A percentile compares a stretch with the other conserved stretches of the same genome.
These are phyloP conservation scores for Brotula barbata DNA, from an alignment of 2,797 vertebrate genomes.

Conservation along the genomic window DNA sequence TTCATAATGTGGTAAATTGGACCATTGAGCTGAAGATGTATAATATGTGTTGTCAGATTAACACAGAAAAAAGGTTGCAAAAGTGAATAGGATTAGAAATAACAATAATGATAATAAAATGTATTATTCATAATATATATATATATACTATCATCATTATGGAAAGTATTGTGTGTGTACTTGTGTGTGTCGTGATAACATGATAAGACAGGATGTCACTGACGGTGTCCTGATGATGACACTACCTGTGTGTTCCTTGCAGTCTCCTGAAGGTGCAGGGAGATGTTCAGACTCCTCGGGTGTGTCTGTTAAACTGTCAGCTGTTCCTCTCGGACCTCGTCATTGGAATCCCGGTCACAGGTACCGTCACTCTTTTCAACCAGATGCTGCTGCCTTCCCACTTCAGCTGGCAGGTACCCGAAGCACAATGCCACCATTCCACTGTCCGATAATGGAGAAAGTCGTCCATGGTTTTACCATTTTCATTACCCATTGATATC, in stretches of 20 bases:
- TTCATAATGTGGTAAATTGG: too few relatives aligned
- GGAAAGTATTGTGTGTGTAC: too few relatives aligned
- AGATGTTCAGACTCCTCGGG: conserved; percentile 84
- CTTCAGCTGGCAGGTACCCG: conserved; percentile 85
- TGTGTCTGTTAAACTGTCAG: conserved; percentile 81
- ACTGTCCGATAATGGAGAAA: too few relatives aligned
- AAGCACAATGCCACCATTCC: too few relatives aligned
- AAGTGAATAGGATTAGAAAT: too few relatives aligned
- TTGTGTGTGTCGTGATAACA: background rate
- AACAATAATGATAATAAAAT: too few relatives aligned
- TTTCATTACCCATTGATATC: background rate
- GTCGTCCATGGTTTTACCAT: too few relatives aligned
- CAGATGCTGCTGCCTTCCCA: conserved; percentile 84
- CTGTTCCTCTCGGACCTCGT: conserved; percentile 83
- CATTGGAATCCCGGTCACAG: conserved; percentile 76
- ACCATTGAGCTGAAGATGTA: too few relatives aligned
- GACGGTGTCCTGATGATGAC: background rate
- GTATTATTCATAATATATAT: too few relatives aligned
- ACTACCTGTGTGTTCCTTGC: conserved; percentile 42
- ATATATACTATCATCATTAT: too few relatives aligned
- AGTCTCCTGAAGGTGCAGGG: conserved; percentile 87
- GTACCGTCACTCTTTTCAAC: conserved; percentile 81
- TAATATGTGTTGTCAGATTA: too few relatives aligned
- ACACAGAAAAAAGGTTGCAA: too few relatives aligned
- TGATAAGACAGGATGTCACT: background rate